Evolutionary conservation across 2,797 vertebrate genomes (phyloP), one percentile per base, ranked within the genome.

Genomic region (Limosa lapponica): DNA sequence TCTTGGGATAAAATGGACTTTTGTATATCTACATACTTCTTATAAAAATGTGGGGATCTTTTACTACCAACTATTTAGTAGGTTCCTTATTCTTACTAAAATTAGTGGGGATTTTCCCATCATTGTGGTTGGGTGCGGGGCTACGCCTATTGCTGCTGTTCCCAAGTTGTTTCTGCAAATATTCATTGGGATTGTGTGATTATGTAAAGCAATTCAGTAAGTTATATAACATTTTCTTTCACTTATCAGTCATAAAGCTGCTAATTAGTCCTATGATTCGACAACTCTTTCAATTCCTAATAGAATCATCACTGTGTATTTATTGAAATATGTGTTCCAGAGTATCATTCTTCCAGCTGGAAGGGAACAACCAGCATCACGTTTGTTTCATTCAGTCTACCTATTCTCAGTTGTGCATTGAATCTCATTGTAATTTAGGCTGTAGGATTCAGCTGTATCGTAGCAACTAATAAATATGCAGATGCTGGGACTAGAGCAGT

Each of bases 171-270:
- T 62, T 32, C 72, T 94, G 72, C 69, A 77, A 78, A 81, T 58
- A 65, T 72, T 90, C 39, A 5, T 36, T 77, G 69, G 57, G 37
- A 90, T 59, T 74, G 37, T 87, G 85, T 82, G 87, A 82, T 81
- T 90, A 65, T 39, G 52, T 58, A 75, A 95, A 89, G 36, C 91
- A 97, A 48, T 93, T 88, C 70, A 73, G 58, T 85, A 91, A 88
- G 57, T 92, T 90, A 66, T 46, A 72, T 65, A 94, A 64, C 17
- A 22, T 90, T 82, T 90, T 82, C 62, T 91, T 92, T 88, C 90
- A 87, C 64, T 93, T 91, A 83, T 82, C 95, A 95, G 82, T 96
- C 96, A 94, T 75, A 91, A 94, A 92, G 82, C 62, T 92, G 82
- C 74, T 94, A 94, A 67, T 86, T 94, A 91, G 62, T 94, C 69